These are phyloP conservation scores for Anguilla anguilla DNA, from an alignment of 2,797 vertebrate species.

Conservation along the genomic window DNA sequence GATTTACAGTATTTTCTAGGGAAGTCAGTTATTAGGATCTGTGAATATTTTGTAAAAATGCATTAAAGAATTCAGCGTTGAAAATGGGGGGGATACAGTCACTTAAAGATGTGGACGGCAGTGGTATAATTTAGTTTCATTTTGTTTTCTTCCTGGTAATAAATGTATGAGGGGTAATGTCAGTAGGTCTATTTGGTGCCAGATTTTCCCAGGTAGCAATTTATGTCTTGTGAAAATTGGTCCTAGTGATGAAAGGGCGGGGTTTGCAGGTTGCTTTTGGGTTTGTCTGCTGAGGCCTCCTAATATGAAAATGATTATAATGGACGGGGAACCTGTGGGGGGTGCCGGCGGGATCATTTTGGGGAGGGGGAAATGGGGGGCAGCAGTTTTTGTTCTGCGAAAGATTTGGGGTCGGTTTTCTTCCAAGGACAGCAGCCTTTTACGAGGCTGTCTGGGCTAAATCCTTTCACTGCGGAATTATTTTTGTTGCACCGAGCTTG, in stretches of 20 bases:
- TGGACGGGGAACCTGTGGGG: conserved; percentile 39
- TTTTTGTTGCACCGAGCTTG: conserved; percentile 54
- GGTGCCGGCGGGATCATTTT: conserved; percentile 55
- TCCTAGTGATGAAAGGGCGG: conserved; percentile 31
- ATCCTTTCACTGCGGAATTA: conserved; percentile 49
- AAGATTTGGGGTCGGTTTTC: conserved; percentile 63
- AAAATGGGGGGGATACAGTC: background rate
- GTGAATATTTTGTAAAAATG: background rate
- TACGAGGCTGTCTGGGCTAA: conserved; percentile 50
- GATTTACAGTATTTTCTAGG: background rate
- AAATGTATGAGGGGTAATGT: conserved; percentile 48
- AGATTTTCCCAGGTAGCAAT: conserved; percentile 21
- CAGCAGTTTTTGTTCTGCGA: conserved; percentile 61
- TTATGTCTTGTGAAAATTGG: conserved; percentile 19
- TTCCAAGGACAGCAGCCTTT: conserved; percentile 66
- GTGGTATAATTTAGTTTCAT: conserved; percentile 12
- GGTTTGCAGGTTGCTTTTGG: conserved; percentile 53
- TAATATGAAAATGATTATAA: conserved; percentile 63
- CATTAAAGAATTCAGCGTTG: background rate
- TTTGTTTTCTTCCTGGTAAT: conserved; percentile 32
- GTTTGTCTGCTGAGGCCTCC: conserved; percentile 33
- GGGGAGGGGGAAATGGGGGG: conserved; percentile 54
- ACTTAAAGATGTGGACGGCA: background rate
- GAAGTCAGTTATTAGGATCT: background rate
- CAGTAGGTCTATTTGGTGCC: conserved; percentile 42